Evolutionary conservation across 2,113 vertebrate species (phyloP).

Genomic region (Lepus europaeus): DNA sequence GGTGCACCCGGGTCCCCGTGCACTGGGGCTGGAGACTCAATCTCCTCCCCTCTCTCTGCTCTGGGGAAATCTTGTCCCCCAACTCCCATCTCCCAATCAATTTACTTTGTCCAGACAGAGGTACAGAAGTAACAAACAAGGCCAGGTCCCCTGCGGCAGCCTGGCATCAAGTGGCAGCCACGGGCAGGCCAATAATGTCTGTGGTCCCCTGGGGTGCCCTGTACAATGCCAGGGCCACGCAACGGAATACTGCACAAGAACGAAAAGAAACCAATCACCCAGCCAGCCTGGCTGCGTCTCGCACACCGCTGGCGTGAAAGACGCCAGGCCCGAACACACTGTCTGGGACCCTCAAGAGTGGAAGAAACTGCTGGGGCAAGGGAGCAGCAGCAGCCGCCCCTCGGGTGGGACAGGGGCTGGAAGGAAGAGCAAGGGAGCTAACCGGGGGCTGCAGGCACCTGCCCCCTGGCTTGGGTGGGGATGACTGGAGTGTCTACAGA

Average conservation of each 20-base stretch:
- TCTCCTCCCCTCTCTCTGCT: background rate
- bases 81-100: background rate
- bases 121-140: rapidly evolving
- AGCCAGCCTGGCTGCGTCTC: background rate
- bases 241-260: rapidly evolving
- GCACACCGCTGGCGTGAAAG: background rate
- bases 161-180: rapidly evolving
- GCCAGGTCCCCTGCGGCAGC: too few species aligned
- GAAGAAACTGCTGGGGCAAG: too few species aligned
- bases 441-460: too few species aligned
- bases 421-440: background rate
- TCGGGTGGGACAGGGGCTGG: background rate
- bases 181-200: rapidly evolving
- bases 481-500: background rate
- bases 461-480: background rate
- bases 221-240: too few species aligned
- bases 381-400: background rate
- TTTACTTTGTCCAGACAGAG: background rate
- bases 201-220: rapidly evolving
- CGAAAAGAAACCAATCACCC: rapidly evolving
- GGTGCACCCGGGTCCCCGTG: background rate
- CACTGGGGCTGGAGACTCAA: rapidly evolving
- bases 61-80: background rate
- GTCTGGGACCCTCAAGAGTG: background rate
- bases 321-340: too few species aligned